Conservation (phyloP, 2,797 vertebrate species). For the Etheostoma perlongum region DNA sequence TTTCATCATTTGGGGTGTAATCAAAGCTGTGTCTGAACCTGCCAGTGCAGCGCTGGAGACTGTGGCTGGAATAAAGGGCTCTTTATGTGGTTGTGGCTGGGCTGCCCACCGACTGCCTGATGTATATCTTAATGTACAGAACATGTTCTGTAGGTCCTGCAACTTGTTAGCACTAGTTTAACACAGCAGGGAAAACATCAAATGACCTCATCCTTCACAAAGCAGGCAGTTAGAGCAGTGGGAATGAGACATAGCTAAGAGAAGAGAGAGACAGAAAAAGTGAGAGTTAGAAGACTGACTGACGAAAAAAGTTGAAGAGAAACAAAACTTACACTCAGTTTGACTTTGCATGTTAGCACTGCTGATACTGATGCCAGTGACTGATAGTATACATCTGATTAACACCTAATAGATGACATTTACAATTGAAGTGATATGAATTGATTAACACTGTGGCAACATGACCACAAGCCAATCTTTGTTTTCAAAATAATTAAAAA, state of each 20-base stretch:
- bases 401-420: slow-evolving; percentile 35
- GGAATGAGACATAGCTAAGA: slow-evolving; percentile 53
- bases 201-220: slow-evolving; percentile 85
- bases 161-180: slow-evolving; percentile 87
- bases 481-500: slow-evolving; percentile 68
- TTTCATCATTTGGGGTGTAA: slow-evolving; percentile 85
- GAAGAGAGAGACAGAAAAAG: slow-evolving; percentile 32
- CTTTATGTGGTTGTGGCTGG: slow-evolving; percentile 81
- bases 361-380: slow-evolving; percentile 12
- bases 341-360: slow-evolving; percentile 15
- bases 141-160: slow-evolving; percentile 82
- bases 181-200: slow-evolving; percentile 73
- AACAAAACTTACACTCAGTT: slow-evolving; percentile 23
- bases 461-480: slow-evolving; percentile 47
- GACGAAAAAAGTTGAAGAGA: slow-evolving; percentile 17
- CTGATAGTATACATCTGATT: slow-evolving; percentile 41
- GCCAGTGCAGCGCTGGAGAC: slow-evolving; percentile 79
- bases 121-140: slow-evolving; percentile 86
- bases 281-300: slow-evolving; percentile 29
- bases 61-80: slow-evolving; percentile 80
- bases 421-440: slow-evolving; percentile 45
- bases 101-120: slow-evolving; percentile 81
- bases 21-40: slow-evolving; percentile 83
- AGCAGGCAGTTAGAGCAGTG: slow-evolving; percentile 75
- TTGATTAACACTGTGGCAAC: slow-evolving; percentile 64